Conservation (phyloP, 23 tunicate species). For the Halocynthia aurantium region DNA sequence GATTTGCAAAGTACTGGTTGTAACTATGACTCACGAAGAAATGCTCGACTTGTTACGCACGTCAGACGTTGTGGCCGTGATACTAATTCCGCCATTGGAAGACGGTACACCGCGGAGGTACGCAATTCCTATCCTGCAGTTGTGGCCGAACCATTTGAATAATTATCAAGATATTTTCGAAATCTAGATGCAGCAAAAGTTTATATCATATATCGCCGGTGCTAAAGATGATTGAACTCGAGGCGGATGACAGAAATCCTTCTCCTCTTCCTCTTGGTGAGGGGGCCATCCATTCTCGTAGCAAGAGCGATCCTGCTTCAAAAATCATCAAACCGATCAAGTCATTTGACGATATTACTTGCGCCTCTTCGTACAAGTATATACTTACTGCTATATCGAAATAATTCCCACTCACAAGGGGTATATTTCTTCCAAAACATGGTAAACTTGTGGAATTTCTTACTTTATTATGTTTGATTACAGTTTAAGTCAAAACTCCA, state of each 20-base stretch:
- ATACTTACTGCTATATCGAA: too few relatives aligned
- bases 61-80: constrained; percentile 55
- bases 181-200: constrained; percentile 81
- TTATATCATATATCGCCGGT: constrained; percentile 80
- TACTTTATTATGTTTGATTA: too few relatives aligned
- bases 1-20: constrained; percentile 82
- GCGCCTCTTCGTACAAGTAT: constrained; percentile 12
- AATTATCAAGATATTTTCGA: not conserved
- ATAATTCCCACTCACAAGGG: too few relatives aligned
- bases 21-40: constrained; percentile 76
- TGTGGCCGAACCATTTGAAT: not conserved
- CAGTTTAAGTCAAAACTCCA: too few relatives aligned
- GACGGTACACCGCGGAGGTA: constrained; percentile 92
- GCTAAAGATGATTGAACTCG: constrained; percentile 33
- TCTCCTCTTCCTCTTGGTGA: constrained; percentile 2
- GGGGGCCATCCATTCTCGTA: constrained; percentile 4
- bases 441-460: too few relatives aligned
- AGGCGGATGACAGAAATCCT: not conserved
- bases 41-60: constrained; percentile 62
- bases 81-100: constrained; percentile 72
- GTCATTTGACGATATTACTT: constrained; percentile 20
- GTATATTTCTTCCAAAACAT: too few relatives aligned
- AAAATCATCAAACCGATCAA: constrained; percentile 8
- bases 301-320: constrained; percentile 24
- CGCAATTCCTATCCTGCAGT: constrained; percentile 1